Evolutionary conservation across 2,797 vertebrate genomes (phyloP).

Genomic region (Gadopsis marmoratus): DNA sequence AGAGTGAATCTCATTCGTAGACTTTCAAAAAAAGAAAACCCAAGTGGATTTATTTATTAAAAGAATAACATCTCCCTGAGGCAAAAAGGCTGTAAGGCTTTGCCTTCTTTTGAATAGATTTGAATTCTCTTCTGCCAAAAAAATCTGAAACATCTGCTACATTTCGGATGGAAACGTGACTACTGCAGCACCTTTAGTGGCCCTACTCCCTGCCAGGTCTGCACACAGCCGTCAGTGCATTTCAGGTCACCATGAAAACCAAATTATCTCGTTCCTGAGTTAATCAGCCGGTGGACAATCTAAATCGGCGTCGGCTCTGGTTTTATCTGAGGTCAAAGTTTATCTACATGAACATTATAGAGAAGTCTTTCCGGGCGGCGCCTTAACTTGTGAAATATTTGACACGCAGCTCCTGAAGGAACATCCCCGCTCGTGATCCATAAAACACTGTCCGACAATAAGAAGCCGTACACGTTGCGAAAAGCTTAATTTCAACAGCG

Average conservation of each 20-base stretch:
- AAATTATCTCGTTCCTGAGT: not conserved
- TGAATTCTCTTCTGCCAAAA: not conserved
- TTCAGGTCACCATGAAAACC: no score
- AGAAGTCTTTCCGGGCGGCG: no score
- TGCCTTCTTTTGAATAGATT: not conserved
- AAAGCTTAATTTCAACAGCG: no score
- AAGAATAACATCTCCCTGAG: not conserved
- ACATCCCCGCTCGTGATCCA: no score
- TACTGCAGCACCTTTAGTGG: no score
- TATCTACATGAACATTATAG: not conserved
- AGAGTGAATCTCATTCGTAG: slow-evolving; percentile 18
- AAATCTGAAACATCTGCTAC: no score
- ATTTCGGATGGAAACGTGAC: no score
- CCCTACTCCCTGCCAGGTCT: not conserved
- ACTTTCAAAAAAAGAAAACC: not conserved
- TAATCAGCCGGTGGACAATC: not conserved
- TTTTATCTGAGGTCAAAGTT: not conserved
- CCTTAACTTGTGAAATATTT: not conserved
- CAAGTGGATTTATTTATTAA: slow-evolving; percentile 26
- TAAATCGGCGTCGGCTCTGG: not conserved
- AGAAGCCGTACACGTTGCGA: not conserved
- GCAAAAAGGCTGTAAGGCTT: not conserved
- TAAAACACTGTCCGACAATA: not conserved
- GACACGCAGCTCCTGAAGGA: not conserved
- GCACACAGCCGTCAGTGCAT: not conserved